Conservation (phyloP, 2,888 invertebrate genomes). For the Tipula confusa region DNA sequence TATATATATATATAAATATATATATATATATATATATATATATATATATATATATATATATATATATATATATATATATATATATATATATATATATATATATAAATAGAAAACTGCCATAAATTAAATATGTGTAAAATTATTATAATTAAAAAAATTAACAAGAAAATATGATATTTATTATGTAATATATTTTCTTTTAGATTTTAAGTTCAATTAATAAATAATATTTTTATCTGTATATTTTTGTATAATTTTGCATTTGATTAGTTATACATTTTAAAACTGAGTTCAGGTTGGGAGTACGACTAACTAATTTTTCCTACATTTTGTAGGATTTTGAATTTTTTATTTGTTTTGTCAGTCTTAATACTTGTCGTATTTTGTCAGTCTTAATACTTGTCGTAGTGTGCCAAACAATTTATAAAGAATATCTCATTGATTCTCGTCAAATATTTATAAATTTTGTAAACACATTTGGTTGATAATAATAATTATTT, state of each 20-base stretch:
- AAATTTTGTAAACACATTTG: not conserved
- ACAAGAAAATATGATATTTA: conserved; percentile 6
- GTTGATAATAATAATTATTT: not conserved
- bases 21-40: too few relatives aligned
- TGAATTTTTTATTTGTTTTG: not conserved
- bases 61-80: too few relatives aligned
- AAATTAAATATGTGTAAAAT: not conserved
- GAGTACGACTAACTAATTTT: not conserved
- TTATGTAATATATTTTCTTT: not conserved
- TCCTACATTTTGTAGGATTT: too few relatives aligned
- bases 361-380: not conserved
- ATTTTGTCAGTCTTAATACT: not conserved
- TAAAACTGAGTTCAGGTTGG: not conserved
- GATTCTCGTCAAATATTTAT: not conserved
- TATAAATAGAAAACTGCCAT: not conserved
- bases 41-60: too few relatives aligned
- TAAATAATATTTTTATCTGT: not conserved
- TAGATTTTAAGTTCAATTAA: not conserved
- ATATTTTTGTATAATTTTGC: not conserved
- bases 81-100: not conserved
- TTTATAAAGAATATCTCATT: not conserved
- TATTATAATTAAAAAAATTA: conserved; percentile 25
- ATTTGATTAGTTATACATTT: not conserved
- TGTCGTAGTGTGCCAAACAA: not conserved
- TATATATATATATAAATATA: too few relatives aligned